Conservation (phyloP, 2,113 vertebrate species). For the Pitta sordida region DNA sequence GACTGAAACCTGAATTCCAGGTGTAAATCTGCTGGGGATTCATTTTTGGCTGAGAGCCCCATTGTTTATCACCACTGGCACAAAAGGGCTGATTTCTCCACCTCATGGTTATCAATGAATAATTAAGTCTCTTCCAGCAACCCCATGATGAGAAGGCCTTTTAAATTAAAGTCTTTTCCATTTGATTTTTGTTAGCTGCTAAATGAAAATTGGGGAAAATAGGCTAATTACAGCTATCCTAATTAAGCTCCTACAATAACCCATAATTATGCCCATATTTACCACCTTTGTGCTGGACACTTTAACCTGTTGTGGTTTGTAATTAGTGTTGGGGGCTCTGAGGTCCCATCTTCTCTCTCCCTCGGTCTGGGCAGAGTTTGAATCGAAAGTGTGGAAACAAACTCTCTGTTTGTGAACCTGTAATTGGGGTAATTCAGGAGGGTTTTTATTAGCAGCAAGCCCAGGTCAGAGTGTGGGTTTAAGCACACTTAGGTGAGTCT, state of each 20-base stretch:
- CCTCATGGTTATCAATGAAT: not conserved
- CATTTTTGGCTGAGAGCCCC: not conserved
- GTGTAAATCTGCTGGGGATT: not conserved
- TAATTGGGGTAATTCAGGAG: not conserved
- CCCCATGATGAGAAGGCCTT: not conserved
- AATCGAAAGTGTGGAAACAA: slow-evolving; percentile 1
- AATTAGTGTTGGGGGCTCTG: not conserved
- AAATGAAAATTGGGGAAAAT: slow-evolving; percentile 20
- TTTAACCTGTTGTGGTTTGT: slow-evolving; percentile 70
- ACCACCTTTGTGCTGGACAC: slow-evolving; percentile 72
- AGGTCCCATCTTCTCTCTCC: not conserved
- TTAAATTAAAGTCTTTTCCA: slow-evolving; percentile 32
- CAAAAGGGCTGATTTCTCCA: slow-evolving; percentile 22
- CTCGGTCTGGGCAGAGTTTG: not conserved
- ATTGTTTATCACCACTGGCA: not conserved
- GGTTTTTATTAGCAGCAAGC: not conserved
- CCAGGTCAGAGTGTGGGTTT: not conserved
- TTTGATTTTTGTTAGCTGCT: slow-evolving; percentile 52
- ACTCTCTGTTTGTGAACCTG: not conserved
- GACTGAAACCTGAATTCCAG: not conserved
- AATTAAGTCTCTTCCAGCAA: slow-evolving; percentile 34
- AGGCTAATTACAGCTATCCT: slow-evolving; percentile 59
- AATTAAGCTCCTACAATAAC: slow-evolving; percentile 67
- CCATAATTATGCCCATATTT: slow-evolving; percentile 68
- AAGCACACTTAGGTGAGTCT: not conserved